Conservation (phyloP, 2,113 vertebrate species). For the Micronycteris hirsuta region DNA sequence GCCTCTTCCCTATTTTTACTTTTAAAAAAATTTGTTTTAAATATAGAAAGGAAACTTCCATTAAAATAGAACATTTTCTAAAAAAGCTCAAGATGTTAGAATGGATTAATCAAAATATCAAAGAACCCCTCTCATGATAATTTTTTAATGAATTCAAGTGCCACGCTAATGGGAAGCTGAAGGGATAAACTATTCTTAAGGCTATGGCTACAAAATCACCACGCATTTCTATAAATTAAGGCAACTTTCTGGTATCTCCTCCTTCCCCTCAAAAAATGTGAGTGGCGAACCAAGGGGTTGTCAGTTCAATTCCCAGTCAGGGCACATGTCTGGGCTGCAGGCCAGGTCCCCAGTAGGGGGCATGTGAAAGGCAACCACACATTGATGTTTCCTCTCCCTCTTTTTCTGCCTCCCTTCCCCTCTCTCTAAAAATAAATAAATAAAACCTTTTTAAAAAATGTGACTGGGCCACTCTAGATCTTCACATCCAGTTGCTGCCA, state of each 20-base stretch:
- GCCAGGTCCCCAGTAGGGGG: too few species aligned
- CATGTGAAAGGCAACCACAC: too few species aligned
- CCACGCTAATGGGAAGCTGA: not conserved
- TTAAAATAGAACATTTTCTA: conserved; percentile 45
- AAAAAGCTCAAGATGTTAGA: conserved; percentile 41
- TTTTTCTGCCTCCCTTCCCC: too few species aligned
- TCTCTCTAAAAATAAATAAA: too few species aligned
- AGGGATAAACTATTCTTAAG: not conserved
- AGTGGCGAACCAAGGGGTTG: not conserved
- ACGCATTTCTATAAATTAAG: not conserved
- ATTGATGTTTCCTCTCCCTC: too few species aligned
- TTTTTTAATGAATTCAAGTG: not conserved
- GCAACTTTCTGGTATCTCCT: not conserved
- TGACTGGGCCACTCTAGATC: not conserved
- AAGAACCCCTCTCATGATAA: not conserved
- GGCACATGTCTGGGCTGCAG: too few species aligned
- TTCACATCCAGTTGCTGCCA: not conserved
- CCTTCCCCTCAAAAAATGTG: not conserved
- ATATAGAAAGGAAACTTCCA: conserved; percentile 21
- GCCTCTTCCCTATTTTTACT: conserved; percentile 28
- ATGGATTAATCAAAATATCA: not conserved
- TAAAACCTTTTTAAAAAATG: not conserved
- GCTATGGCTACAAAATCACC: not conserved
- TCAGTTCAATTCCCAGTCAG: too few species aligned
- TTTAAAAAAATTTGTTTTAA: conserved; percentile 39